Percentiles rank a stretch among this genome's conserved stretches.
Conservation (phyloP, 2,113 vertebrate species). For the Callipepla squamata region DNA sequence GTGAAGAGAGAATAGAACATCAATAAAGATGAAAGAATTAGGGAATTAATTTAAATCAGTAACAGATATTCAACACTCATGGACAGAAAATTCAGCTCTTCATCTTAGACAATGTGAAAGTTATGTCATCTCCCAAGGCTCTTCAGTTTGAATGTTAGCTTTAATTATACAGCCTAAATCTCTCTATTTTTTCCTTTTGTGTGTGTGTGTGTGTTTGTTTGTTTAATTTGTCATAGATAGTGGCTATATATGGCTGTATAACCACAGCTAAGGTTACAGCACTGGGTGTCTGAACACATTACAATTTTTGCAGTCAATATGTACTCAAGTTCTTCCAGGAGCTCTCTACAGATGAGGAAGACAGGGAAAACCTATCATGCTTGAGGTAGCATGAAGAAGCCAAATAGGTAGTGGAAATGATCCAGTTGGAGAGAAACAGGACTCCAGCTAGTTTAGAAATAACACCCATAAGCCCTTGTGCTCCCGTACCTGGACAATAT, state of each 20-base stretch:
- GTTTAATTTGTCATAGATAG: not conserved
- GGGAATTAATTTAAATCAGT: not conserved
- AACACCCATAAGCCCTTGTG: not conserved
- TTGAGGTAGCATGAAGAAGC: not conserved
- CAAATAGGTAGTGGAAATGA: not conserved
- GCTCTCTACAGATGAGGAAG: not conserved
- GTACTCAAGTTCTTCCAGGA: not conserved
- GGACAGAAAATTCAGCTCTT: not conserved
- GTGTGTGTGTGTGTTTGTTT: not conserved
- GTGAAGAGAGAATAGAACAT: not conserved
- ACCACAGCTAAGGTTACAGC: not conserved
- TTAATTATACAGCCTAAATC: not conserved
- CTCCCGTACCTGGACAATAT: not conserved
- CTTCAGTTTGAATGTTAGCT: not conserved
- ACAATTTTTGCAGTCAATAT: not conserved
- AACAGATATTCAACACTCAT: accelerated
- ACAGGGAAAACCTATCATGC: not conserved
- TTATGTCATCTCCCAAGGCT: not conserved
- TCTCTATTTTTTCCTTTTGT: accelerated
- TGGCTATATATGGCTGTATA: not conserved
- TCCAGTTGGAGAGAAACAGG: not conserved
- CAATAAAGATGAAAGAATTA: not conserved
- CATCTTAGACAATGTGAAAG: not conserved
- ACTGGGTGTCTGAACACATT: not conserved
- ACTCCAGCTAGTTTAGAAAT: not conserved